Evolutionary conservation across 2,797 vertebrate genomes (phyloP).

Genomic region (Otolemur crassicaudatus): DNA sequence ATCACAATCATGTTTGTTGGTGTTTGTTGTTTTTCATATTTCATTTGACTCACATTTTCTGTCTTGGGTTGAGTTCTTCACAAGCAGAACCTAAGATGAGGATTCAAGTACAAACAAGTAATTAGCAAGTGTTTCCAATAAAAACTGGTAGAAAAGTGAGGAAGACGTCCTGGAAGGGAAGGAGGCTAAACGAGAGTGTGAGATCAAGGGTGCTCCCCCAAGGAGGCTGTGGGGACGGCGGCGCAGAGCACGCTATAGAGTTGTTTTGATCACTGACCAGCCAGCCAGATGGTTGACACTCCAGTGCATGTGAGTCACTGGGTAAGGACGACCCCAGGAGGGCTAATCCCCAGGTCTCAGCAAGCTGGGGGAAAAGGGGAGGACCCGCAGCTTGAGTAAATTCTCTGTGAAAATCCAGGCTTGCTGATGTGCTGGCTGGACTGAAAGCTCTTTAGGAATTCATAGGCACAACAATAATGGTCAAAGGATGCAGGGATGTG

Average conservation of each 20-base stretch:
- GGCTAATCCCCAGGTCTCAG: not conserved
- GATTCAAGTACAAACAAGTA: not conserved
- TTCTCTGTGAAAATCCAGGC: not conserved
- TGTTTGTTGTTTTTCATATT: not conserved
- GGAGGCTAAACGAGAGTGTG: not conserved
- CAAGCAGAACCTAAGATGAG: not conserved
- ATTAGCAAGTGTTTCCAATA: not conserved
- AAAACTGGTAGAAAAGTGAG: not conserved
- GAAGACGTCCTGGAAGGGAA: not conserved
- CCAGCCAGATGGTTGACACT: not conserved
- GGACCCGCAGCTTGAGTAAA: not conserved
- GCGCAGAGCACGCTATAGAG: too few relatives aligned
- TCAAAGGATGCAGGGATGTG: too few relatives aligned
- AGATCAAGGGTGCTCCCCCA: not conserved
- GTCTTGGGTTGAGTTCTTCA: not conserved
- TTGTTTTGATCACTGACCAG: too few relatives aligned
- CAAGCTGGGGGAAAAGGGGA: too few relatives aligned
- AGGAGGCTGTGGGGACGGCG: not conserved
- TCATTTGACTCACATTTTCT: not conserved
- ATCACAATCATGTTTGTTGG: not conserved
- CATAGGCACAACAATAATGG: not conserved
- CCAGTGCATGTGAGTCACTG: not conserved
- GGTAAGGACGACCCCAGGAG: not conserved
- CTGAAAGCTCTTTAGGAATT: not conserved
- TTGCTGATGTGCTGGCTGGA: not conserved